These are phyloP conservation scores for Etia nguti DNA, from an alignment of 2,113 vertebrate species.

Conservation along the genomic window DNA sequence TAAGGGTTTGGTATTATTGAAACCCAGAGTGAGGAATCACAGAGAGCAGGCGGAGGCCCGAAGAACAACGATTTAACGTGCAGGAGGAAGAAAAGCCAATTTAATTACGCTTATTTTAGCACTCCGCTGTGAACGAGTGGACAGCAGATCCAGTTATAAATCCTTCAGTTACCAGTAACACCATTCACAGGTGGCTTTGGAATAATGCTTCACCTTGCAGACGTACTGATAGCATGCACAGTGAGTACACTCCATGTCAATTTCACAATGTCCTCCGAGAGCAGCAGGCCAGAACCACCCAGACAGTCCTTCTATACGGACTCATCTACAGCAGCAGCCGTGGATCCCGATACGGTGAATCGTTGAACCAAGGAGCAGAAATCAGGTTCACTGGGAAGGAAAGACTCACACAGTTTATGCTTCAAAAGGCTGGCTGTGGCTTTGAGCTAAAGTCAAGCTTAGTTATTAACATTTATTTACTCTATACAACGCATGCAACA, in stretches of 20 bases:
- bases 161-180: background rate
- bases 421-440: background rate
- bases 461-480: background rate
- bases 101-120: background rate
- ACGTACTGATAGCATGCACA: background rate
- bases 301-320: background rate
- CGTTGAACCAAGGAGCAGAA: background rate
- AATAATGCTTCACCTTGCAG: background rate
- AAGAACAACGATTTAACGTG: background rate
- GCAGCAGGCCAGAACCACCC: slow-evolving; percentile 14
- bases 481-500: background rate
- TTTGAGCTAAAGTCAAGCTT: background rate
- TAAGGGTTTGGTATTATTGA: background rate
- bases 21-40: background rate
- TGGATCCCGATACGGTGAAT: background rate
- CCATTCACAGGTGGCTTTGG: background rate
- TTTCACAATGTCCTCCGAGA: background rate
- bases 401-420: background rate
- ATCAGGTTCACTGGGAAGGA: background rate
- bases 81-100: background rate
- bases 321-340: background rate
- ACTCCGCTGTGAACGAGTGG: background rate
- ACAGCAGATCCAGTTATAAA: background rate
- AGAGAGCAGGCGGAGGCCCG: background rate
- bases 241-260: background rate